Percentiles rank a stretch among this genome's conserved stretches.
These are phyloP conservation scores for Galerucella pusilla DNA, from an alignment of 2,888 invertebrate species.

Conservation along the genomic window DNA sequence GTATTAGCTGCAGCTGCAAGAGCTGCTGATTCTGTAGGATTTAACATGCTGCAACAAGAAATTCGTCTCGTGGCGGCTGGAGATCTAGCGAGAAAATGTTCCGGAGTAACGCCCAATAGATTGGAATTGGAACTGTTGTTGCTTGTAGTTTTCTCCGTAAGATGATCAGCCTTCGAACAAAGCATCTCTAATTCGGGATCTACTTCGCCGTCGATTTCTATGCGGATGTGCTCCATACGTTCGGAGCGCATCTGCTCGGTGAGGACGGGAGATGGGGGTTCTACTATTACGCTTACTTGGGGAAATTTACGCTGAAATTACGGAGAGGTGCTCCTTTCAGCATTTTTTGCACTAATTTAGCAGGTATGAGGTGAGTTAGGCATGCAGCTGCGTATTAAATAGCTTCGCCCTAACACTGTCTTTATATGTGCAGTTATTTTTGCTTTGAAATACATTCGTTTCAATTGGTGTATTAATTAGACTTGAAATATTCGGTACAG, in stretches of 20 bases:
- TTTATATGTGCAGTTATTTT: background rate
- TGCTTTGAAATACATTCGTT: too few species aligned
- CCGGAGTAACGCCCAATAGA: constrained; percentile 71
- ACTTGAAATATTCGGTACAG: too few species aligned
- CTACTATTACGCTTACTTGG: constrained; percentile 78
- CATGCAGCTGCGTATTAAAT: constrained; percentile 12
- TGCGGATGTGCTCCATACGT: constrained; percentile 58
- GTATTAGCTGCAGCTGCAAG: constrained; percentile 73
- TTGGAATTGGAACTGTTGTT: constrained; percentile 70
- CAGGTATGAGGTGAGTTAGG: constrained; percentile 2
- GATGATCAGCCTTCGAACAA: constrained; percentile 59
- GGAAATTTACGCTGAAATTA: constrained; percentile 65
- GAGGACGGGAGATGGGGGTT: constrained; percentile 79
- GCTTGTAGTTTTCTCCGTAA: constrained; percentile 60
- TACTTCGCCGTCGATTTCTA: constrained; percentile 58
- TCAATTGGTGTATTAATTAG: too few species aligned
- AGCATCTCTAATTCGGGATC: constrained; percentile 59
- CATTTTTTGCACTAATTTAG: constrained; percentile 21
- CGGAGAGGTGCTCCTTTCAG: constrained; percentile 28
- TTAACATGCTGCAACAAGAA: constrained; percentile 90
- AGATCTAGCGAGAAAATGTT: constrained; percentile 77
- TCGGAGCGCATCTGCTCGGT: constrained; percentile 66
- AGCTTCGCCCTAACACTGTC: background rate
- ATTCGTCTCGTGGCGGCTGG: constrained; percentile 90
- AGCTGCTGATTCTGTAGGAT: constrained; percentile 74